Evolutionary conservation across 2,113 vertebrate species (phyloP).

Genomic region (Ivindomyrus marchei): DNA sequence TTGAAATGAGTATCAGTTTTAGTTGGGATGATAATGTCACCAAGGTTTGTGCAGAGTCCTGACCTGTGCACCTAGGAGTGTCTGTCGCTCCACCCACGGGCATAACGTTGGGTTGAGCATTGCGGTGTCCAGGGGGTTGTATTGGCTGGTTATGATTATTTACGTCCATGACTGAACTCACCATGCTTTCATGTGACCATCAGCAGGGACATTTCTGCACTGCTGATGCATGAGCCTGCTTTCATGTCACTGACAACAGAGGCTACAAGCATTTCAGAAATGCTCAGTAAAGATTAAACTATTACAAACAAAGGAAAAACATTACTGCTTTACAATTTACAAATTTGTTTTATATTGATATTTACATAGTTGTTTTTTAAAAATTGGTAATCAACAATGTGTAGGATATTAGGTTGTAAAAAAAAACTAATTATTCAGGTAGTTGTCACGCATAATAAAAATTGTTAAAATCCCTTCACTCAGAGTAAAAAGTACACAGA

Average conservation of each 20-base stretch:
- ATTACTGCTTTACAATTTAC: neutral
- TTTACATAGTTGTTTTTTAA: neutral
- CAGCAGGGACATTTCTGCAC: neutral
- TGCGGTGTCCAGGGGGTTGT: neutral
- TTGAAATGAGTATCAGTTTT: neutral
- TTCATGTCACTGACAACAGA: neutral
- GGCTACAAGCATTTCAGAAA: neutral
- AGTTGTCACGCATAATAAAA: neutral
- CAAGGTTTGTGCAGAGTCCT: neutral
- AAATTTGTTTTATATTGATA: neutral
- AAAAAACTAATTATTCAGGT: neutral
- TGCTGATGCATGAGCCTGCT: neutral
- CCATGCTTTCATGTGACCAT: neutral
- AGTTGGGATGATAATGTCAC: neutral
- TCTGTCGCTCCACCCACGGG: neutral
- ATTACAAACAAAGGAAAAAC: neutral
- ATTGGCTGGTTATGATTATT: neutral
- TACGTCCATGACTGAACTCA: neutral
- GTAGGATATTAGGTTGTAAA: neutral
- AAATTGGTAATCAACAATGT: neutral
- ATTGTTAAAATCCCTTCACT: neutral
- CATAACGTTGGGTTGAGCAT: neutral
- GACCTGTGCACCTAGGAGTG: neutral
- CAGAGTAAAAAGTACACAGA: neutral
- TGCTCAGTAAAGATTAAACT: neutral